Conservation (phyloP, 2,797 vertebrate genomes). For the Ptychadena robeensis region DNA sequence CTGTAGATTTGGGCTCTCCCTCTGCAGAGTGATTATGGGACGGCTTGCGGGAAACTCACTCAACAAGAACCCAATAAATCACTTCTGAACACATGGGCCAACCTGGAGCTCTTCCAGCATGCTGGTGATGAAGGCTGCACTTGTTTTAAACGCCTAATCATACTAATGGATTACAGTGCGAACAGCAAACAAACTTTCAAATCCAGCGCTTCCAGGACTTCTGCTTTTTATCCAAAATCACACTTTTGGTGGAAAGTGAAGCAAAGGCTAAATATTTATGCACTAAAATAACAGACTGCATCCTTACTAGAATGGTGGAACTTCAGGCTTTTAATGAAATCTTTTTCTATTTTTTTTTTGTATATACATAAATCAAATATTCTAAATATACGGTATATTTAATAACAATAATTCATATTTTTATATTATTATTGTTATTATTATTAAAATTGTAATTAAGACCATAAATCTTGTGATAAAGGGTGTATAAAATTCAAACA, state of each 20-base stretch:
- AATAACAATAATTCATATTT: too few relatives aligned
- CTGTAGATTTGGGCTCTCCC: constrained; percentile 37
- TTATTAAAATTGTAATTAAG: too few relatives aligned
- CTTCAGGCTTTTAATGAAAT: too few relatives aligned
- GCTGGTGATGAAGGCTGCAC: constrained; percentile 48
- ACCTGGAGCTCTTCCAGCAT: constrained; percentile 47
- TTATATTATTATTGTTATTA: too few relatives aligned
- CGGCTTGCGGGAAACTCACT: constrained; percentile 49
- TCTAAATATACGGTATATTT: too few relatives aligned
- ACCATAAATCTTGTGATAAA: too few relatives aligned
- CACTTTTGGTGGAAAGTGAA: neutral
- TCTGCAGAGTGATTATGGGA: constrained; percentile 40
- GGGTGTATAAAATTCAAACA: too few relatives aligned
- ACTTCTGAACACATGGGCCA: constrained; percentile 39
- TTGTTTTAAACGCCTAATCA: constrained; percentile 50
- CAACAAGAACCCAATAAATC: constrained; percentile 50
- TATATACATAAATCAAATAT: too few relatives aligned
- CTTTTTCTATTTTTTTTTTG: too few relatives aligned
- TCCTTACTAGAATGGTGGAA: too few relatives aligned
- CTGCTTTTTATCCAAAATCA: neutral
- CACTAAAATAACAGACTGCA: too few relatives aligned
- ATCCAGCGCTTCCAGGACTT: neutral
- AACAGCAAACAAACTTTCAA: constrained; percentile 27
- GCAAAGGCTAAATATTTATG: too few relatives aligned
- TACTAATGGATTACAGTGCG: constrained; percentile 49